These are phyloP conservation scores for Apostichopus leukothele DNA, from an alignment of 53 echinoderm and acorn worm species.

Conservation along the genomic window DNA sequence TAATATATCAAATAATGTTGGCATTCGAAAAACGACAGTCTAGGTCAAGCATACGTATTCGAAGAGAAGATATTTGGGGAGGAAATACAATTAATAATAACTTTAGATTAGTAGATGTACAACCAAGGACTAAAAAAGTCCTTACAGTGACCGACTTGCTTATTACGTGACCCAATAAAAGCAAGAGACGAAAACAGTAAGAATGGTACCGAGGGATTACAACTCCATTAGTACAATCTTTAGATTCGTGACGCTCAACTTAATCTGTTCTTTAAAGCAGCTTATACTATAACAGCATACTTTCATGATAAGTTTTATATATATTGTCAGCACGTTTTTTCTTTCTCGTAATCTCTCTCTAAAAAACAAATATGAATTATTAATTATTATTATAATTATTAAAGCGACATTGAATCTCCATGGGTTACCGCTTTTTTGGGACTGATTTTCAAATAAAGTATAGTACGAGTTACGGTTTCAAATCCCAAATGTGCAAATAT, in stretches of 20 bases:
- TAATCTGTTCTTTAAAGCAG: slow-evolving; percentile 4
- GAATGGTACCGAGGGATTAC: not conserved
- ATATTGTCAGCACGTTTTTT: no score
- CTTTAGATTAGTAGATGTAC: not conserved
- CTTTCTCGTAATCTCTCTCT: no score
- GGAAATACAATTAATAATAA: not conserved
- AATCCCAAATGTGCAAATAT: no score
- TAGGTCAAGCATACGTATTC: slow-evolving; percentile 34
- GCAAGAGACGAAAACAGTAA: not conserved
- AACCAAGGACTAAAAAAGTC: not conserved
- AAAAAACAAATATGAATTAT: no score
- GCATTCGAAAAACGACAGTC: not conserved
- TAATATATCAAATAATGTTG: not conserved
- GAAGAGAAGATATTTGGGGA: not conserved
- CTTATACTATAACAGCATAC: not conserved
- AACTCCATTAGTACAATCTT: slow-evolving; percentile 9
- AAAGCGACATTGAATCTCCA: no score
- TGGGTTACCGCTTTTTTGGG: no score
- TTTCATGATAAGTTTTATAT: no score
- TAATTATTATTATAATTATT: no score
- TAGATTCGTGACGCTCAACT: not conserved
- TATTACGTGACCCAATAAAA: slow-evolving; percentile 40
- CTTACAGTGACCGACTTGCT: slow-evolving; percentile 9
- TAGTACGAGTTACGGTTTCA: no score
- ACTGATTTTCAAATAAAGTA: no score